Evolutionary conservation across 2,113 vertebrate species (phyloP).

Genomic region (Heterochromis multidens): DNA sequence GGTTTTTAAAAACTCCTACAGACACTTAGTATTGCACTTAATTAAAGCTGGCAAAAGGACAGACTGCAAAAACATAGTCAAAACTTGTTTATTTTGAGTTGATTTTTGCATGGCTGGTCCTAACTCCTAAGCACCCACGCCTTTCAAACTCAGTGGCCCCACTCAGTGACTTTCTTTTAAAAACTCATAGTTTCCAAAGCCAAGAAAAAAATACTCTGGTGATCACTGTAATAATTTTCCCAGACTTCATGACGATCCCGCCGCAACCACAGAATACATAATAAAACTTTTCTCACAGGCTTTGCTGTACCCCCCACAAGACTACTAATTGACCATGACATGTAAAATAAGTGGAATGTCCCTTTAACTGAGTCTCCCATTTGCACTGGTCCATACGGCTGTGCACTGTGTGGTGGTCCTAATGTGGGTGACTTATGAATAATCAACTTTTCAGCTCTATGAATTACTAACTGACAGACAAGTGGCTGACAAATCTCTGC

Average conservation of each 20-base stretch:
- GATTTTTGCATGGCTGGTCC: not conserved
- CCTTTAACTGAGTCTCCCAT: conserved; percentile 14
- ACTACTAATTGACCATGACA: conserved; percentile 16
- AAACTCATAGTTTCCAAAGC: not conserved
- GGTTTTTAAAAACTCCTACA: not conserved
- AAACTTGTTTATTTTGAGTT: not conserved
- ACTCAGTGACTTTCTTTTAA: not conserved
- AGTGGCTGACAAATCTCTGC: not conserved
- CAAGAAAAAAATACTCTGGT: not conserved
- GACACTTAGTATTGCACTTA: not conserved
- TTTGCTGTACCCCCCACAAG: not conserved
- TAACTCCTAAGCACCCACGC: not conserved
- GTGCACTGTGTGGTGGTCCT: conserved; percentile 17
- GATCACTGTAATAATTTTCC: conserved; percentile 10
- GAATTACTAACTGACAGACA: not conserved
- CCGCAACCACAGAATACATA: conserved; percentile 33
- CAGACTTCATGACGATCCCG: conserved; percentile 5
- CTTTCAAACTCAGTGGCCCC: not conserved
- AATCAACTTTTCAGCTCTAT: conserved; percentile 6
- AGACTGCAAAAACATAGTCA: not conserved
- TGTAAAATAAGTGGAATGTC: conserved; percentile 29
- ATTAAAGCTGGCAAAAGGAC: not conserved
- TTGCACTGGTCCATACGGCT: not conserved
- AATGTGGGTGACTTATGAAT: conserved; percentile 15
- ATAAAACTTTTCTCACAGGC: conserved; percentile 27